Evolutionary conservation across 2,113 vertebrate genomes (phyloP).

Genomic region (Protobothrops flavoviridis): DNA sequence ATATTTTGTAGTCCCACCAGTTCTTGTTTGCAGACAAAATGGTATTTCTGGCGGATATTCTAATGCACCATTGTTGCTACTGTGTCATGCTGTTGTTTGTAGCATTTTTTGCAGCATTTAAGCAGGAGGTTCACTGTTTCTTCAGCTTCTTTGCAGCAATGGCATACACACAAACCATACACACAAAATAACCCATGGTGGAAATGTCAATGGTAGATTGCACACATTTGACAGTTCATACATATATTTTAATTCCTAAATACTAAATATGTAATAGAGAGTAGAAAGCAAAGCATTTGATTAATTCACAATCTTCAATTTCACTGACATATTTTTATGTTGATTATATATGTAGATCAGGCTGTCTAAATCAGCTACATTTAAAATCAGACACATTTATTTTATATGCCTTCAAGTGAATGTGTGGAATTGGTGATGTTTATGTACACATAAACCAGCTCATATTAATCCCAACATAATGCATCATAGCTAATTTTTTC

Average conservation of each 20-base stretch:
- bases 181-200: background rate
- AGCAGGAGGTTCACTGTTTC: background rate
- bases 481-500: background rate
- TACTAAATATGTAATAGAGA: background rate
- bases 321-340: background rate
- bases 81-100: background rate
- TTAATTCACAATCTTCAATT: background rate
- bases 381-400: background rate
- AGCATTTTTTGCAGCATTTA: background rate
- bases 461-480: background rate
- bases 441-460: background rate
- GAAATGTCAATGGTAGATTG: background rate
- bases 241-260: background rate
- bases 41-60: background rate
- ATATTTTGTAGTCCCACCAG: background rate
- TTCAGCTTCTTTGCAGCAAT: background rate
- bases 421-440: background rate
- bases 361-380: background rate
- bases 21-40: background rate
- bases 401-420: background rate
- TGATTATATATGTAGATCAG: background rate
- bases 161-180: background rate
- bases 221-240: background rate
- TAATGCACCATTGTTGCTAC: background rate
- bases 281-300: background rate